phyloP scores from a whole-genome alignment of 2,888 invertebrate species.

The Lampropteryx suffumata region DNA sequence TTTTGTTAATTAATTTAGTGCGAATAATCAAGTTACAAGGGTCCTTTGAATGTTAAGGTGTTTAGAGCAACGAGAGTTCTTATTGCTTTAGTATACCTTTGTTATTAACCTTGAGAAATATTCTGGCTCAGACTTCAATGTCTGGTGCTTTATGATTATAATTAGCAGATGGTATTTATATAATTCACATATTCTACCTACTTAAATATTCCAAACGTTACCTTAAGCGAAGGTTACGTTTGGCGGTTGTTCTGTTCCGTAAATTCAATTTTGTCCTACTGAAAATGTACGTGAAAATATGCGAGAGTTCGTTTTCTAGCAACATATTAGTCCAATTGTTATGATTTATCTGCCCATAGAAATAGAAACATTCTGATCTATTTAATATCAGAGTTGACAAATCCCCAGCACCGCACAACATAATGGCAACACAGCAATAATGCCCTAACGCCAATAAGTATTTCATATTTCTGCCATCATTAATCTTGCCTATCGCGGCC shows the following conservation, averaged over 20 bases:
- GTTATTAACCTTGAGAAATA: neutral
- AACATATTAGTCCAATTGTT: too few species aligned
- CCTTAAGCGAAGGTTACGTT: too few species aligned
- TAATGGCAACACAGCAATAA: constrained; percentile 34
- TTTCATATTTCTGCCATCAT: constrained; percentile 53
- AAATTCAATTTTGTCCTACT: too few species aligned
- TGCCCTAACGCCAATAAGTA: constrained; percentile 40
- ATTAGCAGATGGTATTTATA: too few species aligned
- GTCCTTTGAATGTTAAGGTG: constrained; percentile 14
- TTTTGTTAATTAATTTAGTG: constrained; percentile 19
- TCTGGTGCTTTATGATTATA: too few species aligned
- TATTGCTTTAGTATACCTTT: neutral
- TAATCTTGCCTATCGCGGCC: constrained; percentile 57
- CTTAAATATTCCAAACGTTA: too few species aligned
- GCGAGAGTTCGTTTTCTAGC: too few species aligned
- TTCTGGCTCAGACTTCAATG: neutral
- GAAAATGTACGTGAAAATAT: too few species aligned
- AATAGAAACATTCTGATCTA: constrained; percentile 11
- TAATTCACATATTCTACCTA: too few species aligned
- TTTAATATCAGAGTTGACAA: constrained; percentile 22
- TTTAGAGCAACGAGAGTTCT: constrained; percentile 9
- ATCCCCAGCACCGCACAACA: constrained; percentile 25
- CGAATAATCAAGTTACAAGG: constrained; percentile 14
- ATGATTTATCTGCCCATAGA: constrained; percentile 17
- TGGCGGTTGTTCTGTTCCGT: too few species aligned